Evolutionary conservation across 2,797 vertebrate genomes (phyloP).

Genomic region (Diplodus puntazzo): DNA sequence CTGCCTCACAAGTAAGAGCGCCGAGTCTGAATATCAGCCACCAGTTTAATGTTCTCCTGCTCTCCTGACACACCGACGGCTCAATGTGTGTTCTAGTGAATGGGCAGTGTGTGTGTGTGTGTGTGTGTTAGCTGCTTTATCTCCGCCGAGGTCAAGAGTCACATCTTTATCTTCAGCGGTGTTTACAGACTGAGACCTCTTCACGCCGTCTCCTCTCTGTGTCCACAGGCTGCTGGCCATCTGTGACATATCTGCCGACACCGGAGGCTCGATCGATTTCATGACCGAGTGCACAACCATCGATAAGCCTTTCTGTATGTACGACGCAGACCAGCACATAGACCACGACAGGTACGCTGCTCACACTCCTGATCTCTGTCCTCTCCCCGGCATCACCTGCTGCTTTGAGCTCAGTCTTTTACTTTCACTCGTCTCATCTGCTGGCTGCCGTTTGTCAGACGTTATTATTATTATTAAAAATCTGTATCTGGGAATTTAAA

Average conservation of each 20-base stretch:
- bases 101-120: no score
- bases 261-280: constrained; percentile 97
- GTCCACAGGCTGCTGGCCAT: constrained; percentile 92
- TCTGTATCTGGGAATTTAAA: no score
- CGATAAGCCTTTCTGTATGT: constrained; percentile 96
- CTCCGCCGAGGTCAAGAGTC: constrained; percentile 32
- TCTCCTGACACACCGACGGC: background rate
- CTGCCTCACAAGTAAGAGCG: constrained; percentile 92
- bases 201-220: background rate
- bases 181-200: constrained; percentile 33
- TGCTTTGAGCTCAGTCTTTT: no score
- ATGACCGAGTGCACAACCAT: constrained; percentile 98
- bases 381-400: background rate
- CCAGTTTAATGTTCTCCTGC: background rate
- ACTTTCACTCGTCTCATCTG: no score
- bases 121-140: background rate
- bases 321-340: constrained; percentile 96
- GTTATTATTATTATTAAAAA: no score
- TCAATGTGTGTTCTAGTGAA: background rate
- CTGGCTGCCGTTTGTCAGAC: background rate
- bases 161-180: background rate
- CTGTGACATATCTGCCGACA: constrained; percentile 97
- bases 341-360: constrained; percentile 92
- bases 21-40: no score
- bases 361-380: background rate